phyloP scores from a whole-genome alignment of 2,113 vertebrate species.

The Strigops habroptila region DNA sequence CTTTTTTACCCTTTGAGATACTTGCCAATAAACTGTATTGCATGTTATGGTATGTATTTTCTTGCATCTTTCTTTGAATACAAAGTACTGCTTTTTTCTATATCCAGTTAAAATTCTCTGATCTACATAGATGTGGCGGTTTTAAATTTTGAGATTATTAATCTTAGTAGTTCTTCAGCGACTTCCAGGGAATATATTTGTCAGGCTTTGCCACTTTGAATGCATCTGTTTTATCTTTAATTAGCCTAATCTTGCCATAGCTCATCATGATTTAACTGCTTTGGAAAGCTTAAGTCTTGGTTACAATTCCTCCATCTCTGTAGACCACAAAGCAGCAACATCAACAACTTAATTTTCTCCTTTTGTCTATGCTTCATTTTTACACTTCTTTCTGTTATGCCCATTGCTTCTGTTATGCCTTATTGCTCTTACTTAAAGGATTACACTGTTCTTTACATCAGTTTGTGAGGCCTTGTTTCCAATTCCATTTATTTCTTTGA shows the following conservation, averaged over 20 bases:
- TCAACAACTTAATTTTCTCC: background rate
- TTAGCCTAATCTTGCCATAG: background rate
- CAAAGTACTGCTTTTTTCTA: background rate
- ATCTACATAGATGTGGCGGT: background rate
- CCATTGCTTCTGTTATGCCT: no score
- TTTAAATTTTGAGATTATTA: background rate
- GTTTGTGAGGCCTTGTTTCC: background rate
- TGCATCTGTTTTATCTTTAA: background rate
- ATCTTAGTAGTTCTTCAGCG: background rate
- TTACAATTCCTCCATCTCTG: background rate
- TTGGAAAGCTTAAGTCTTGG: background rate
- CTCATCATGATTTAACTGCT: background rate
- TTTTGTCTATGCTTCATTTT: background rate
- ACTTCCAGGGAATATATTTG: background rate
- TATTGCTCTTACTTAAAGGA: background rate
- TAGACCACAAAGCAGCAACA: background rate
- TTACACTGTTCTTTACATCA: background rate
- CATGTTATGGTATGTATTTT: background rate
- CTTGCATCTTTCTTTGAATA: background rate
- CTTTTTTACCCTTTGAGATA: background rate
- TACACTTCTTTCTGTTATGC: background rate
- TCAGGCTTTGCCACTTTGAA: background rate
- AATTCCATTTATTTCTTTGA: background rate
- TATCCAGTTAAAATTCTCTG: background rate
- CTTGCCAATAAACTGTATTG: background rate